Evolutionary conservation across 2,797 vertebrate species (phyloP).

Genomic region (Potorous gilbertii): DNA sequence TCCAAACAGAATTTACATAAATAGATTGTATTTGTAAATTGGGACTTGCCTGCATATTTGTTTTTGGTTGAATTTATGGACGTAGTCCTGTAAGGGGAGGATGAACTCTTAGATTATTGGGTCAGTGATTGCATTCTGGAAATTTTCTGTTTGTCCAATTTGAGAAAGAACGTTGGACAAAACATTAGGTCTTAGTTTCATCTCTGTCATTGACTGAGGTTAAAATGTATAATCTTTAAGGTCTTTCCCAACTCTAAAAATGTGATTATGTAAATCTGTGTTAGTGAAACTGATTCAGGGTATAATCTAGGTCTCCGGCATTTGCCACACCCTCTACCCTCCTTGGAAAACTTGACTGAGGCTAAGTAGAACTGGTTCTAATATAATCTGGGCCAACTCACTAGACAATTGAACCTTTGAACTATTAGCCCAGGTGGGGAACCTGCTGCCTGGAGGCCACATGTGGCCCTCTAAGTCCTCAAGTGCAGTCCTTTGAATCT

Average conservation of each 20-base stretch:
- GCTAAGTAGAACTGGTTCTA: not conserved
- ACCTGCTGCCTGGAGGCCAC: too few relatives aligned
- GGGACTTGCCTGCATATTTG: not conserved
- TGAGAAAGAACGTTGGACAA: not conserved
- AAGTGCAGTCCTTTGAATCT: too few relatives aligned
- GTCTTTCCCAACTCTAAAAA: not conserved
- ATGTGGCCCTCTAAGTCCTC: too few relatives aligned
- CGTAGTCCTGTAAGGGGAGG: not conserved
- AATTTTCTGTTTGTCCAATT: not conserved
- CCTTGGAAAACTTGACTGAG: not conserved
- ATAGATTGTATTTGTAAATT: not conserved
- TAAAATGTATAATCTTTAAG: not conserved
- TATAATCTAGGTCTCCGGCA: not conserved
- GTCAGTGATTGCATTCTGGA: not conserved
- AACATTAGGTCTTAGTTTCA: conserved; percentile 8
- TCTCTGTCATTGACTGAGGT: not conserved
- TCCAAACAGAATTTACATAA: not conserved
- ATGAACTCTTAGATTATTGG: conserved; percentile 10
- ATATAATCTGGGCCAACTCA: not conserved
- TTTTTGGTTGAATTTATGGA: not conserved
- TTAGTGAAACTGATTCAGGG: not conserved
- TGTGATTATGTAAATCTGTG: not conserved
- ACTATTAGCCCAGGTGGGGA: not conserved
- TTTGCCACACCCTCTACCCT: not conserved
- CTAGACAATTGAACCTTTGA: not conserved